These are phyloP conservation scores for Ectemnius continuus DNA, from an alignment of 2,888 invertebrate species.

Conservation along the genomic window DNA sequence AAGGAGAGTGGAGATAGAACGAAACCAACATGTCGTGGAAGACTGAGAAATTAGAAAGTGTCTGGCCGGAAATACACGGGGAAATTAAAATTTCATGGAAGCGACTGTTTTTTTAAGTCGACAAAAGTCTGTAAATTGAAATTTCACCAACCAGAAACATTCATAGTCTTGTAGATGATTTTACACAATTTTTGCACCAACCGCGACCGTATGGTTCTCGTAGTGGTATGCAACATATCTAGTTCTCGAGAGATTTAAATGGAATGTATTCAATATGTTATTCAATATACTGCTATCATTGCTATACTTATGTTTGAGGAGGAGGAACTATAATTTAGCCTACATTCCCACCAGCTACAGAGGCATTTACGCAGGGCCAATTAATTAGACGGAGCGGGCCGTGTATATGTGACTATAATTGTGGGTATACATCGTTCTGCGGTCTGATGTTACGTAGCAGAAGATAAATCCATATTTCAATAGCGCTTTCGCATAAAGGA, in stretches of 20 bases:
- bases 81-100: constrained; percentile 37
- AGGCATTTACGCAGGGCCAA: constrained; percentile 12
- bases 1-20: constrained; percentile 11
- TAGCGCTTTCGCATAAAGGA: constrained; percentile 40
- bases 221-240: no score
- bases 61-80: not conserved
- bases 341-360: constrained; percentile 3
- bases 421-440: not conserved
- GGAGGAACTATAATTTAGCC: constrained; percentile 30
- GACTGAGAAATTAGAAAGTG: not conserved
- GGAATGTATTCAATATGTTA: constrained; percentile 8
- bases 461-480: constrained; percentile 44
- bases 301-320: constrained; percentile 7
- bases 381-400: constrained; percentile 37
- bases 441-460: constrained; percentile 22
- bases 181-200: no score
- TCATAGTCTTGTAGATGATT: no score
- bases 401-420: constrained; percentile 45
- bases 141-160: not conserved
- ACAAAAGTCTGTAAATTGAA: constrained; percentile 31
- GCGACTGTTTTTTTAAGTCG: no score
- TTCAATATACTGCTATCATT: not conserved
- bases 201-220: no score
- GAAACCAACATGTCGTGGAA: not conserved
- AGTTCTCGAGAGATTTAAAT: constrained; percentile 7